Evolutionary conservation across 2,888 invertebrate species (phyloP), one percentile per base, ranked within the genome.

Genomic region (Seira ritae): DNA sequence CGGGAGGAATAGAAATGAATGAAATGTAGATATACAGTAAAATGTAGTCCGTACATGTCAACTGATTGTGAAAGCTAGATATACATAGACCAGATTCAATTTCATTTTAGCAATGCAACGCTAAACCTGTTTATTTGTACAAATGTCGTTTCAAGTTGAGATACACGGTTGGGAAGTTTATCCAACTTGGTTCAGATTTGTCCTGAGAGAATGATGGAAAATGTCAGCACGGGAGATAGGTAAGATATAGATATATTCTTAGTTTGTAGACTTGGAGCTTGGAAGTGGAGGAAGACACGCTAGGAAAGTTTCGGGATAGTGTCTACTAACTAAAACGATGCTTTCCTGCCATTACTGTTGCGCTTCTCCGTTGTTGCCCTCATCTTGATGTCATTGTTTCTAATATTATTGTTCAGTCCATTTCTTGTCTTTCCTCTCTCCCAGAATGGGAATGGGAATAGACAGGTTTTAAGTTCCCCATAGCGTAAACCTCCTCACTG

Each of bases 301-400:
- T 42, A 42, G 6, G 6, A 42, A 42, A 42, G 6, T 42, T 6
- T n/a, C n/a, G n/a, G n/a, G n/a, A n/a, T n/a, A n/a, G n/a, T n/a
- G n/a, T n/a, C n/a, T 42, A 42, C 6, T 8, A 42, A 42, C 6
- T 6, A 42, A 42, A 6, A 42, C 12, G 42, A 42, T 42, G 42
- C 42, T 42, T 42, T 12, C 42, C 12, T 12, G 42, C 42, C 42
- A 70, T 22, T 65, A 69, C 80, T 80, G 80, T 80, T 80, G 80
- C 80, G 22, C 73, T 73, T 71, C 42, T n/a, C 20, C n/a, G 12
- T 12, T 50, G 20, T 50, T n/a, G 42, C 65, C 74, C 75, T 74
- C 23, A 73, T 73, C 60, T 73, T 73, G 67, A 81, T 73, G 80
- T 66, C 75, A 75, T 75, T 81, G 75, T 66, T 75, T 20, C 70